These are phyloP conservation scores for Cremastobaeus sp. DNA, from an alignment of 2,888 invertebrate genomes.

Conservation along the genomic window DNA sequence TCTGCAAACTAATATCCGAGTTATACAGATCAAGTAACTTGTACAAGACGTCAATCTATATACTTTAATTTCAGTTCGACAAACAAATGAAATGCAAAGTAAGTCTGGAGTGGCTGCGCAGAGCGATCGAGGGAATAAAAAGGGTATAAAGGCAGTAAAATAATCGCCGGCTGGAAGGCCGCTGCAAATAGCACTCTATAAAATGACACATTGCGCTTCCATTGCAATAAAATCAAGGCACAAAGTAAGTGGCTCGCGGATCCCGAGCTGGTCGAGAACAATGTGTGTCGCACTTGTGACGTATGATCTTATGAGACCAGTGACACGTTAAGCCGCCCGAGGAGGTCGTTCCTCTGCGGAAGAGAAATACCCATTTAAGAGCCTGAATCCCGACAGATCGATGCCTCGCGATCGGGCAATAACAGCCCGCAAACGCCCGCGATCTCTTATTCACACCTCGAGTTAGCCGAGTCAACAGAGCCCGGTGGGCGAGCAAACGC, in stretches of 20 bases:
- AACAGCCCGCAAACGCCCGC: conserved; percentile 15
- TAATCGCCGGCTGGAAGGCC: not conserved
- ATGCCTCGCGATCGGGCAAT: conserved; percentile 19
- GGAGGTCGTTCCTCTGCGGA: conserved; percentile 32
- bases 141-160: not conserved
- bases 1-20: not conserved
- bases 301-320: conserved; percentile 43
- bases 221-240: conserved; percentile 29
- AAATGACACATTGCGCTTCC: conserved; percentile 9
- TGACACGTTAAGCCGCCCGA: conserved; percentile 36
- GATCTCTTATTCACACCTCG: conserved; percentile 31
- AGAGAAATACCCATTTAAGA: conserved; percentile 39
- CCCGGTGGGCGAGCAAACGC: conserved; percentile 1
- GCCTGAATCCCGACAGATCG: conserved; percentile 23
- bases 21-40: conserved; percentile 3
- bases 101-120: not conserved
- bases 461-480: not conserved
- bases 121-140: not conserved
- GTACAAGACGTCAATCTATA: not conserved
- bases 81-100: conserved; percentile 3
- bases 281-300: conserved; percentile 29
- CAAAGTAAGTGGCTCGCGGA: conserved; percentile 24
- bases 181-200: conserved; percentile 8
- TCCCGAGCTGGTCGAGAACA: conserved; percentile 7
- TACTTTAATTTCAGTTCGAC: not conserved